Conservation (phyloP, 2,797 vertebrate genomes). For the Anableps anableps region DNA sequence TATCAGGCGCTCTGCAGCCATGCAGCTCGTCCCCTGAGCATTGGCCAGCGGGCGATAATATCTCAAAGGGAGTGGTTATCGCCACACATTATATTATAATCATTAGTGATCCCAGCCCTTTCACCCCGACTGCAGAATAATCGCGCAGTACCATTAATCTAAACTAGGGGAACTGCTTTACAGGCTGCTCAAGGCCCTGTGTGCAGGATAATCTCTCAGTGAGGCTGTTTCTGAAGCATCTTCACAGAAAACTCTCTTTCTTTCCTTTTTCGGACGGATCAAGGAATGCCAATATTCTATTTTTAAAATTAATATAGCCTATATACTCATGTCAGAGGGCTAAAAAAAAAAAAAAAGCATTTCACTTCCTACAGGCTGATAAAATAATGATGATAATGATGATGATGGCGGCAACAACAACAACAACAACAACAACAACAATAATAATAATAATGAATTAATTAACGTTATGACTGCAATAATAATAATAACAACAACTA, state of each 20-base stretch:
- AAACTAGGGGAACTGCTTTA: constrained; percentile 68
- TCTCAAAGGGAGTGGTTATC: constrained; percentile 86
- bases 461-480: neutral
- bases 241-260: neutral
- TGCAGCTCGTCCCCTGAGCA: constrained; percentile 77
- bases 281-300: neutral
- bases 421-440: no score
- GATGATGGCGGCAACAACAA: neutral
- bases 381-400: neutral
- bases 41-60: constrained; percentile 82
- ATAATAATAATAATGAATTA: neutral
- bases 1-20: constrained; percentile 80
- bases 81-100: constrained; percentile 86
- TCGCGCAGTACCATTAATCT: constrained; percentile 81
- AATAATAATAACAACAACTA: neutral
- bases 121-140: constrained; percentile 84
- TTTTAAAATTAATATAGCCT: neutral
- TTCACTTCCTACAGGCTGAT: neutral
- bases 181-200: constrained; percentile 32
- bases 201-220: constrained; percentile 6
- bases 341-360: neutral
- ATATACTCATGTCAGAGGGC: neutral
- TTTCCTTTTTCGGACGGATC: neutral
- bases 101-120: constrained; percentile 86
- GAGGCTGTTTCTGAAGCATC: neutral